Conservation (phyloP, 1,140 invertebrate species). For the Mesaphorura yosii region DNA sequence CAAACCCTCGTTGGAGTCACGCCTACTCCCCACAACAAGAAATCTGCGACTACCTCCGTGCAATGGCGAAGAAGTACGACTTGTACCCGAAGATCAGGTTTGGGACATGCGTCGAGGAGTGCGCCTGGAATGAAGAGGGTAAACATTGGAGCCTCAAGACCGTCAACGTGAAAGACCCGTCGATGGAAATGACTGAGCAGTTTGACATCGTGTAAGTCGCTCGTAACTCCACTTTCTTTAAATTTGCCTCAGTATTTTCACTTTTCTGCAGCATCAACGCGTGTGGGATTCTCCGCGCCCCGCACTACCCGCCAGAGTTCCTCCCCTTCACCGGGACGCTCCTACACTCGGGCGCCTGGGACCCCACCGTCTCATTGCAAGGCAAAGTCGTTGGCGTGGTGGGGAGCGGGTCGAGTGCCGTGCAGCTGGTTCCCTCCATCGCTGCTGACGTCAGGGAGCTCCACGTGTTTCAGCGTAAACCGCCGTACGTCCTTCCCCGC, state of each 20-base stretch:
- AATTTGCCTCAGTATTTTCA: background rate
- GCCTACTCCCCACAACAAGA: constrained; percentile 15
- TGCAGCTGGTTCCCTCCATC: constrained; percentile 22
- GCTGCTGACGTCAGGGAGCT: constrained; percentile 15
- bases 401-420: constrained; percentile 19
- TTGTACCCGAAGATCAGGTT: constrained; percentile 15
- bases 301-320: constrained; percentile 19
- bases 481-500: constrained; percentile 6
- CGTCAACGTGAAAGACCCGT: background rate
- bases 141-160: constrained; percentile 14
- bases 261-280: constrained; percentile 11
- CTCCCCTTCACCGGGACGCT: constrained; percentile 4
- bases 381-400: constrained; percentile 18
- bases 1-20: constrained; percentile 13
- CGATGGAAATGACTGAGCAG: background rate
- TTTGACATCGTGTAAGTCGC: constrained; percentile 19
- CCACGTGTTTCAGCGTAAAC: constrained; percentile 19
- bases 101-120: constrained; percentile 7
- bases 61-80: constrained; percentile 12
- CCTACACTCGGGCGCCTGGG: constrained; percentile 18
- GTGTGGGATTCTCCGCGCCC: constrained; percentile 11
- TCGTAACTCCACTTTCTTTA: background rate
- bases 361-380: constrained; percentile 8
- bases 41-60: constrained; percentile 17
- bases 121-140: constrained; percentile 11